Conservation (phyloP, 2,888 invertebrate species). For the Tanypteryx hageni region DNA sequence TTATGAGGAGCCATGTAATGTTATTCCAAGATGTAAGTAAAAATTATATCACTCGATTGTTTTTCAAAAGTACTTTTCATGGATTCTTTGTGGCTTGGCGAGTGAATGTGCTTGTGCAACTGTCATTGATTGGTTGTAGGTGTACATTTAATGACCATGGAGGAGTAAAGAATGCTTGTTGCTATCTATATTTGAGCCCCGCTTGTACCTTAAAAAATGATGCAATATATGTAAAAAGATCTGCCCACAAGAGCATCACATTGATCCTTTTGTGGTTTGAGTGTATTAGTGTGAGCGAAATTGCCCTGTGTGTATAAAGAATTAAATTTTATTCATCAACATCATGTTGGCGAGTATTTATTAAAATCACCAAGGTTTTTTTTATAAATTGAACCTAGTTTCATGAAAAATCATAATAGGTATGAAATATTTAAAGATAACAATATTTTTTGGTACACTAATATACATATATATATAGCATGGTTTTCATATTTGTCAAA, state of each 20-base stretch:
- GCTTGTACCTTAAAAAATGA: slow-evolving; percentile 52
- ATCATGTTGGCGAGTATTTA: not conserved
- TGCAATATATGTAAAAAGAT: slow-evolving; percentile 63
- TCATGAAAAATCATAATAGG: too few relatives aligned
- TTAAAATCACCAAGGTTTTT: not conserved
- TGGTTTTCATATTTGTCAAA: too few relatives aligned
- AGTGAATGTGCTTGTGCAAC: slow-evolving; percentile 58
- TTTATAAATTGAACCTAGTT: too few relatives aligned
- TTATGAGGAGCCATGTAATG: slow-evolving; percentile 61
- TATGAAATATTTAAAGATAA: too few relatives aligned
- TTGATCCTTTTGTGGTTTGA: slow-evolving; percentile 63
- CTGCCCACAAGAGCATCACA: slow-evolving; percentile 59
- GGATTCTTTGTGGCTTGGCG: slow-evolving; percentile 56
- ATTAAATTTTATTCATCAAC: slow-evolving; percentile 58
- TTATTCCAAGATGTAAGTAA: slow-evolving; percentile 58
- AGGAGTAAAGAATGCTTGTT: slow-evolving; percentile 53
- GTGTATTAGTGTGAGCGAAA: slow-evolving; percentile 52
- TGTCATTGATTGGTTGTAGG: slow-evolving; percentile 38
- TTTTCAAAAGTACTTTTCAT: slow-evolving; percentile 54
- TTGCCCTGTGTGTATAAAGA: slow-evolving; percentile 50
- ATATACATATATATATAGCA: too few relatives aligned
- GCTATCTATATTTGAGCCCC: slow-evolving; percentile 57
- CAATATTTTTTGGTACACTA: too few relatives aligned
- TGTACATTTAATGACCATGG: slow-evolving; percentile 25
- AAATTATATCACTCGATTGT: slow-evolving; percentile 43